Conservation (phyloP, 1,140 invertebrate species). For the Pachypeltis micranthus region DNA sequence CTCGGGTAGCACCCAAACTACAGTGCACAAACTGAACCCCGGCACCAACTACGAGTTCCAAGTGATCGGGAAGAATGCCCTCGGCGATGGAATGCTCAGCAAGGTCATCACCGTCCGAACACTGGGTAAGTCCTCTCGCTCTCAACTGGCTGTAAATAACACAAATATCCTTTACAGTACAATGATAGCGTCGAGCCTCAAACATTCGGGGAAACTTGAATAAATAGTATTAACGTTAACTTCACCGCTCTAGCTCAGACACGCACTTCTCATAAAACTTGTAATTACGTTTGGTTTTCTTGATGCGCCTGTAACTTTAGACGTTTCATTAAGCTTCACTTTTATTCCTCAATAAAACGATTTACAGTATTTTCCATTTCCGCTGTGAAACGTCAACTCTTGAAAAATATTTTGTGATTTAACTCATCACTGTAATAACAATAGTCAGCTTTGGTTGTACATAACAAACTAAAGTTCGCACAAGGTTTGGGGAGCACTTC, state of each 20-base stretch:
- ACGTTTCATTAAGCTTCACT: no score
- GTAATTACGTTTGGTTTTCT: neutral
- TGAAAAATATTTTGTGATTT: neutral
- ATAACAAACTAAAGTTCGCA: slow-evolving; percentile 21
- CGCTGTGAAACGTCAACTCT: neutral
- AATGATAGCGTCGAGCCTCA: no score
- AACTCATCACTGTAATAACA: neutral
- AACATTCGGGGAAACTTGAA: no score
- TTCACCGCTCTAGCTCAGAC: no score
- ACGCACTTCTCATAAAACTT: slow-evolving; percentile 4
- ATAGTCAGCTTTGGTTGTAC: slow-evolving; percentile 15
- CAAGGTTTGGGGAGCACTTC: slow-evolving; percentile 20
- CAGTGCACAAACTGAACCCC: slow-evolving; percentile 78
- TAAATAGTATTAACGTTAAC: no score
- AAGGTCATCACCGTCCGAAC: slow-evolving; percentile 81
- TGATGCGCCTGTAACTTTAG: neutral
- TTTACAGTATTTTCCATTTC: no score
- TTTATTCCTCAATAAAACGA: no score
- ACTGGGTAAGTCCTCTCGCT: slow-evolving; percentile 53
- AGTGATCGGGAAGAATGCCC: slow-evolving; percentile 84
- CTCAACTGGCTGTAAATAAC: neutral
- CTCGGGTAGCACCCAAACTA: slow-evolving; percentile 75
- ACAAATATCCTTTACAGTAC: no score
- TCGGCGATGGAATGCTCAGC: slow-evolving; percentile 91
- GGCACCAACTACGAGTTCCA: slow-evolving; percentile 92